Evolutionary conservation across 2,888 invertebrate genomes (phyloP), one percentile per base, ranked within the genome.

Genomic region (Cyclophora albipunctata): DNA sequence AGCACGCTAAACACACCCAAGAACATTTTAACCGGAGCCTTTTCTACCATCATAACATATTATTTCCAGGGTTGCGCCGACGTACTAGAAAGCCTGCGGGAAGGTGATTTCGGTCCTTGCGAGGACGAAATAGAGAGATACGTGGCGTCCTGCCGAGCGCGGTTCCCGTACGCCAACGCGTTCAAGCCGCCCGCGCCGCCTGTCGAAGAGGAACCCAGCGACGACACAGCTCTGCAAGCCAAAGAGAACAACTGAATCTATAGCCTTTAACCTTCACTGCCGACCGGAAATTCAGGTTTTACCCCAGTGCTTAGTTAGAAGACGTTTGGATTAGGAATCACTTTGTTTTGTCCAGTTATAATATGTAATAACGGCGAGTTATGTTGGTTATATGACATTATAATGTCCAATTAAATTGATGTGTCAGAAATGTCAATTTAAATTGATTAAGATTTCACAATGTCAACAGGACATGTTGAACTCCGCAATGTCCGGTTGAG

Each of bases 31-130:
- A 20, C 20, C 20, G 20, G 20, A 20, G 20, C 20, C 20, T 20
- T 20, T 20, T 35, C n/a, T 34, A 35, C 34, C 46, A 40, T 20
- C 35, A 42, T 45, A 1, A n/a, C 6, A 37, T 37, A 37, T 46
- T 34, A 46, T 6, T 56, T 90, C n/a, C 86, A 96, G 94, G 94
- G 92, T 69, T 97, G 96, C 85, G 92, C 93, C 60, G 93, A 93
- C 65, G 93, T 96, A 52, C 89, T 96, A 64, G 92, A 93, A 60
- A 92, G 94, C 59, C 90, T 98, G 68, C 90, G 91, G 61, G 92
- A 91, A 60, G 96, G 96, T 48, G 93, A 94, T 65, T 95, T 98
- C 76, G 97, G 97, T 1, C 81, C 90, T 34, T 93, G 93, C 77
- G 93, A 94, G 55, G 80, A 90, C 41, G 90, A 91, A 51, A 91